Percentiles rank a stretch among this genome's conserved stretches.
Evolutionary conservation across 2,797 vertebrate species (phyloP).

Genomic region (Peromyscus melanophrys): DNA sequence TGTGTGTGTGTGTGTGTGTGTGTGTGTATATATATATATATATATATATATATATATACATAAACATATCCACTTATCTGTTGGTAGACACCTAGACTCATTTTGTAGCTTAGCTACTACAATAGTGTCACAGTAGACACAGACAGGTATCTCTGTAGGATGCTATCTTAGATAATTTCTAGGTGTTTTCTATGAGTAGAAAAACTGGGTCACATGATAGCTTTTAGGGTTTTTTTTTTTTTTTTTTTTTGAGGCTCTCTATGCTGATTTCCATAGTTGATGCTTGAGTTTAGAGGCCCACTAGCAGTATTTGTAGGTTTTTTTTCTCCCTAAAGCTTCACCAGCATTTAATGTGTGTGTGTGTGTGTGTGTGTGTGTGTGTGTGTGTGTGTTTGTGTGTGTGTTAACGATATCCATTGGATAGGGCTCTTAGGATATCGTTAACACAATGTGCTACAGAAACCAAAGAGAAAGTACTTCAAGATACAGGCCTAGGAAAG

Average conservation of each 20-base stretch:
- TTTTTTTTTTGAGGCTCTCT: not conserved
- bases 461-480: not conserved
- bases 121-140: not conserved
- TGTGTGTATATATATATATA: too few relatives aligned
- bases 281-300: not conserved
- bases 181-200: not conserved
- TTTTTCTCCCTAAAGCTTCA: not conserved
- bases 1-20: too few relatives aligned
- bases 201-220: not conserved
- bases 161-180: not conserved
- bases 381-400: too few relatives aligned
- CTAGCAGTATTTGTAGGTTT: not conserved
- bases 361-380: too few relatives aligned
- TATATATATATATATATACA: too few relatives aligned
- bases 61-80: not conserved
- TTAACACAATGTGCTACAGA: not conserved
- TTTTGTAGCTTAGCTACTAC: not conserved
- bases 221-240: too few relatives aligned
- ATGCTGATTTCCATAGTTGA: not conserved
- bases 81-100: not conserved
- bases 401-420: not conserved
- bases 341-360: too few relatives aligned
- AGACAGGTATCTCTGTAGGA: not conserved
- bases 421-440: not conserved
- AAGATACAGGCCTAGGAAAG: not conserved